Evolutionary conservation across 2,888 invertebrate species (phyloP).

Genomic region (Odontocerum albicorne): DNA sequence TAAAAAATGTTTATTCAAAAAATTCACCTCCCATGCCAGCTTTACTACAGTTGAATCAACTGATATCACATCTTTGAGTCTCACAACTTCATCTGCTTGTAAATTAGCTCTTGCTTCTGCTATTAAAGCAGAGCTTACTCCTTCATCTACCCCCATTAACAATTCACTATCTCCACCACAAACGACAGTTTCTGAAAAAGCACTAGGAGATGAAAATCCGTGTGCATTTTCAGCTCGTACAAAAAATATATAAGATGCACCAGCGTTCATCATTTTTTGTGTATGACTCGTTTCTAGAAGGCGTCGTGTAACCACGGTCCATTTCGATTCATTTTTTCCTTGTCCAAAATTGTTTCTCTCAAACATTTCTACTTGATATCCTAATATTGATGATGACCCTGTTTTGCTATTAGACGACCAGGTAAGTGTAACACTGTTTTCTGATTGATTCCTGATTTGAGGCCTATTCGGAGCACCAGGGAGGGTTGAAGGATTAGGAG

Average conservation of each 20-base stretch:
- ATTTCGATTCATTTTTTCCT: conserved; percentile 46
- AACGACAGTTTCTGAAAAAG: conserved; percentile 71
- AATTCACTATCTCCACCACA: conserved; percentile 54
- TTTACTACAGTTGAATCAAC: conserved; percentile 84
- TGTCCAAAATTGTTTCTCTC: conserved; percentile 60
- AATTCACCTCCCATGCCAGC: conserved; percentile 80
- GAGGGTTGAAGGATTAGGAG: conserved; percentile 76
- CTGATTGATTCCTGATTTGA: conserved; percentile 71
- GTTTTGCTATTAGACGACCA: conserved; percentile 86
- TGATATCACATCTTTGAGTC: conserved; percentile 79
- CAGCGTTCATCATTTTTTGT: conserved; percentile 72
- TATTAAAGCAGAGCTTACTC: conserved; percentile 60
- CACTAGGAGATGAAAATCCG: conserved; percentile 79
- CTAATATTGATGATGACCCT: conserved; percentile 80
- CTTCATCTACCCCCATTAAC: conserved; percentile 47
- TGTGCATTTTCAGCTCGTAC: conserved; percentile 89
- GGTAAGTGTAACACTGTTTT: conserved; percentile 74
- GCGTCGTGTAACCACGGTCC: conserved; percentile 63
- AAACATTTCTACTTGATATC: conserved; percentile 80
- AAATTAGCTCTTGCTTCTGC: conserved; percentile 75
- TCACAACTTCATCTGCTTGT: conserved; percentile 75
- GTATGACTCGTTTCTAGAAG: conserved; percentile 75
- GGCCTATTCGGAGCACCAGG: conserved; percentile 85
- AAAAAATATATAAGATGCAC: conserved; percentile 84
- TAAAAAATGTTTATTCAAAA: no score